Conservation (phyloP, 2,113 vertebrate genomes). For the Mystacornis crossleyi region DNA sequence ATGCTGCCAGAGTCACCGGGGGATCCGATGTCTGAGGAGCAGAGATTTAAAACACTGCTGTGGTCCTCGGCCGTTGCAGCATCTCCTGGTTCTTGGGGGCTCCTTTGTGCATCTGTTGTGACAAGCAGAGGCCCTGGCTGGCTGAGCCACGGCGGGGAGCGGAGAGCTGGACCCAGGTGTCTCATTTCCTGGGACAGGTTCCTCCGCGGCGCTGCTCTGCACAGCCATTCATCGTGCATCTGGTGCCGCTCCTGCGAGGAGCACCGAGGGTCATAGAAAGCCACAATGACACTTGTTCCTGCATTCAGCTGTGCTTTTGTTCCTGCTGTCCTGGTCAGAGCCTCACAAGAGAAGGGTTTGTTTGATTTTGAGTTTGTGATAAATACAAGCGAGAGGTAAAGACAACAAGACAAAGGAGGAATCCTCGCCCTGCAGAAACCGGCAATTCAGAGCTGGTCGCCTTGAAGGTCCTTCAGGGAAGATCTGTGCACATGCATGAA, state of each 20-base stretch:
- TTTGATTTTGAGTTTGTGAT: conserved; percentile 23
- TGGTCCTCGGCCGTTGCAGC: not conserved
- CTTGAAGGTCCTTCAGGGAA: conserved; percentile 4
- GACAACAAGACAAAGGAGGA: conserved; percentile 28
- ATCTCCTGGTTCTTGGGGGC: not conserved
- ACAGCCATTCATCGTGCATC: not conserved
- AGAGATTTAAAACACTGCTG: not conserved
- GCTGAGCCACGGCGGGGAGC: rapidly evolving
- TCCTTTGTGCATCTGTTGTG: not conserved
- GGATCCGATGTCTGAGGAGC: not conserved
- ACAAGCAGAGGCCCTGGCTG: not conserved
- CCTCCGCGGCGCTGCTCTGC: not conserved
- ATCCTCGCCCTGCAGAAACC: not conserved
- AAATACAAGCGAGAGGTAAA: conserved; percentile 23
- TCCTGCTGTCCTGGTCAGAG: conserved; percentile 37
- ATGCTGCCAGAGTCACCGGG: not conserved
- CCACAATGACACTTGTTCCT: conserved; percentile 30
- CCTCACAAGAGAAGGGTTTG: conserved; percentile 19
- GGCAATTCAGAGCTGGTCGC: not conserved
- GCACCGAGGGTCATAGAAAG: not conserved
- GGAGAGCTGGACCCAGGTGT: conserved; percentile 43
- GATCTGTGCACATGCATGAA: not conserved
- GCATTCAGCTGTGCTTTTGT: conserved; percentile 27
- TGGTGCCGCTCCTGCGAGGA: conserved; percentile 24
- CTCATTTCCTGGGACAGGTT: conserved; percentile 29